A percentile compares a stretch with the other conserved stretches of the same genome.
phyloP scores from a whole-genome alignment of 2,113 vertebrate species.

The Peromyscus leucopus region DNA sequence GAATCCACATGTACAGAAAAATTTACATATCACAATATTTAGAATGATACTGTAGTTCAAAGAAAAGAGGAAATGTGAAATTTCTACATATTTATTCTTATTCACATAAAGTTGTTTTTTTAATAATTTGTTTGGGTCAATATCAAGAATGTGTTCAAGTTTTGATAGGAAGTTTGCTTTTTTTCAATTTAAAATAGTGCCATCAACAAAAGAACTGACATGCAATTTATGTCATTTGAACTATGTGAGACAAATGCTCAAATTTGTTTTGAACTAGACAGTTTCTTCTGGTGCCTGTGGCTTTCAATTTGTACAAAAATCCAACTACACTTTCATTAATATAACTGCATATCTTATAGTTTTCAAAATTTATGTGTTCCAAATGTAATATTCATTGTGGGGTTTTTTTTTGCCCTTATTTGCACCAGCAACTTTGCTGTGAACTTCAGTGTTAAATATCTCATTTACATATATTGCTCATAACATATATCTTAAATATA shows the following conservation, averaged over 20 bases:
- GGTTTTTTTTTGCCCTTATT: not conserved
- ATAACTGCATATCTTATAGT: not conserved
- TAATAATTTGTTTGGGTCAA: slow-evolving; percentile 9
- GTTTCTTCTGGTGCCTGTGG: not conserved
- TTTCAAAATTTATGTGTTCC: not conserved
- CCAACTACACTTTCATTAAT: not conserved
- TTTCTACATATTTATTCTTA: not conserved
- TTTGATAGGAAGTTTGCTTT: not conserved
- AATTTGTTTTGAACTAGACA: not conserved
- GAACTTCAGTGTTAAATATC: no score
- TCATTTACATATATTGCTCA: not conserved
- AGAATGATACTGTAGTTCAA: not conserved
- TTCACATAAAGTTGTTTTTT: not conserved
- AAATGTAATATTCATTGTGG: not conserved
- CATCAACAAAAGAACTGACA: not conserved
- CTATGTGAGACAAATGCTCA: not conserved
- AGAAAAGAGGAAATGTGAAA: not conserved
- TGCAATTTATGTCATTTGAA: not conserved
- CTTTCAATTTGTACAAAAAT: not conserved
- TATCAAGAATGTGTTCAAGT: not conserved
- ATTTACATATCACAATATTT: not conserved
- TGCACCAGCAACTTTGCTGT: not conserved
- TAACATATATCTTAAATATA: no score
- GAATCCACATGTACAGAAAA: not conserved
- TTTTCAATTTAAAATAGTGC: not conserved